Evolutionary conservation across 2,797 vertebrate species (phyloP).

Genomic region (Lepus townsendii): DNA sequence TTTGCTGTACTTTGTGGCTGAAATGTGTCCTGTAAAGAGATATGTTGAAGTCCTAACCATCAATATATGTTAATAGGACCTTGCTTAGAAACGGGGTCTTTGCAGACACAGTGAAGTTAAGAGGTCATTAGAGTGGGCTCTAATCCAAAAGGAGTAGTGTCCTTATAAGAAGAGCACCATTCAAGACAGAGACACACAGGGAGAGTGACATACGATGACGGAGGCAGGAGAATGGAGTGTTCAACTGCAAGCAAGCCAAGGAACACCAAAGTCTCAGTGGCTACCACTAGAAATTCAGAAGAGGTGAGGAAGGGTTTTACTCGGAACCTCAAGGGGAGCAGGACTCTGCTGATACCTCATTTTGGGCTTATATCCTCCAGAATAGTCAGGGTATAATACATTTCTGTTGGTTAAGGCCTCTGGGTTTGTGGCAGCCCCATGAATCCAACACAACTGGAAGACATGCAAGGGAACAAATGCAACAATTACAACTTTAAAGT

Average conservation of each 20-base stretch:
- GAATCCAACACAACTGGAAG: background rate
- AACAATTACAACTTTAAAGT: background rate
- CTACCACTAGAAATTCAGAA: background rate
- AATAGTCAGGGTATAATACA: background rate
- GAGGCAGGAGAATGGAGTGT: background rate
- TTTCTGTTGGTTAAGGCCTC: constrained; percentile 3
- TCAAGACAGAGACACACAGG: background rate
- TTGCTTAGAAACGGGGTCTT: constrained; percentile 55
- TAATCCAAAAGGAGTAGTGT: background rate
- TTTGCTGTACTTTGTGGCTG: background rate
- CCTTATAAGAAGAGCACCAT: background rate
- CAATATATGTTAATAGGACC: background rate
- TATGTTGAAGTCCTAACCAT: background rate
- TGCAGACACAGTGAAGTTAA: constrained; percentile 23
- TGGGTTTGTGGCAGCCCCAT: background rate
- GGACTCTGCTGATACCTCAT: background rate
- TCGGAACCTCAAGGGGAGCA: background rate
- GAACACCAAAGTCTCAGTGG: background rate
- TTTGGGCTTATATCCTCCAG: background rate
- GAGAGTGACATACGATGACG: background rate
- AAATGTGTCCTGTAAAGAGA: background rate
- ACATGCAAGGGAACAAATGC: background rate
- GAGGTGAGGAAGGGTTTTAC: background rate
- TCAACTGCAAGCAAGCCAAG: background rate
- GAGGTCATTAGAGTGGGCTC: background rate